A percentile compares a stretch with the other conserved stretches of the same genome.
Evolutionary conservation across 2,113 vertebrate genomes (phyloP).

Genomic region (Salvator merianae): DNA sequence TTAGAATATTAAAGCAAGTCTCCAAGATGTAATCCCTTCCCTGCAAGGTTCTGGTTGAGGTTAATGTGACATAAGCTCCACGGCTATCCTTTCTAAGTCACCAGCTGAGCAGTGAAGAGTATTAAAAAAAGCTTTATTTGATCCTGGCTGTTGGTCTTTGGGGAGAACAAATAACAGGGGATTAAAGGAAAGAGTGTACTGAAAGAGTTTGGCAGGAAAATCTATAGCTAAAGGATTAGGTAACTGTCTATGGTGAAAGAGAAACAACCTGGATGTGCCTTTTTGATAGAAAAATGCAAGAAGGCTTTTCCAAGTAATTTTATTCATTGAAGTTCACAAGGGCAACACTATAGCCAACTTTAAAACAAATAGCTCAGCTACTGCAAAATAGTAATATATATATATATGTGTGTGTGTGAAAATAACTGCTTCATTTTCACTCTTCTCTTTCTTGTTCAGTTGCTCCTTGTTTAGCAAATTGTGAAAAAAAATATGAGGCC

Average conservation of each 20-base stretch:
- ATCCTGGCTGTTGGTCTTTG: conserved; percentile 45
- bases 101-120: conserved; percentile 19
- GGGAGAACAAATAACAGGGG: conserved; percentile 54
- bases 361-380: conserved; percentile 16
- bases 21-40: conserved; percentile 43
- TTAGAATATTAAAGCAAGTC: conserved; percentile 27
- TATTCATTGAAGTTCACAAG: conserved; percentile 9
- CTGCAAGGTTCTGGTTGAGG: conserved; percentile 42
- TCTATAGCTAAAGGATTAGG: conserved; percentile 44
- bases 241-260: conserved; percentile 29
- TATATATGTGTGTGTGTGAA: no score
- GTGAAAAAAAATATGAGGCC: background rate
- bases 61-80: conserved; percentile 55
- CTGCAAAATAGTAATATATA: background rate
- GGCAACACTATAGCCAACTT: conserved; percentile 26
- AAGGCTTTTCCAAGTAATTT: conserved; percentile 31
- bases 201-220: conserved; percentile 43
- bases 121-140: conserved; percentile 52
- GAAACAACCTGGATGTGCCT: conserved; percentile 27
- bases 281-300: conserved; percentile 32
- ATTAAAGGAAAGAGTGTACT: conserved; percentile 32
- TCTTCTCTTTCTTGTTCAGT: background rate
- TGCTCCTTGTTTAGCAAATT: conserved; percentile 13
- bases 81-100: conserved; percentile 50
- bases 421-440: background rate